phyloP scores from a whole-genome alignment of 2,797 vertebrate genomes.

The Microcaecilia unicolor region DNA sequence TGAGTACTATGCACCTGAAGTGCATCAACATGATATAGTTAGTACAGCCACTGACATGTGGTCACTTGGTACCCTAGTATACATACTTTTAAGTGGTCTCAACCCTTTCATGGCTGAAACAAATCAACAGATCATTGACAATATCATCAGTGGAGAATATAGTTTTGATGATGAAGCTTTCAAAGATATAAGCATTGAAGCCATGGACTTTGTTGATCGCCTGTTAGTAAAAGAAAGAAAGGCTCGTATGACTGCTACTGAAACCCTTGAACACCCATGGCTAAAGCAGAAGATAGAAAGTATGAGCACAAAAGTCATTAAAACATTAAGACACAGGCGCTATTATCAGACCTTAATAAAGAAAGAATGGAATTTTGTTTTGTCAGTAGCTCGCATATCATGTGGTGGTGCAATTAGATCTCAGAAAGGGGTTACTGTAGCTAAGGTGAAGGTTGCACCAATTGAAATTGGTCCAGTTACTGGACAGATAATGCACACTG shows the following conservation, averaged over 20 bases:
- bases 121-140: conserved; percentile 93
- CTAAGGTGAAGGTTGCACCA: conserved; percentile 93
- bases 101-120: conserved; percentile 97
- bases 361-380: conserved; percentile 88
- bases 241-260: conserved; percentile 86
- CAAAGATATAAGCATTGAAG: conserved; percentile 78
- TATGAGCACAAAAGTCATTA: conserved; percentile 74
- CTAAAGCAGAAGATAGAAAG: conserved; percentile 74
- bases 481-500: conserved; percentile 78
- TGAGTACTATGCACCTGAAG: conserved; percentile 91
- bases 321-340: conserved; percentile 81
- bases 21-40: conserved; percentile 91
- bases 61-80: conserved; percentile 86
- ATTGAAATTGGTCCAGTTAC: conserved; percentile 89
- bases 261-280: conserved; percentile 86
- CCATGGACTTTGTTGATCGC: conserved; percentile 90
- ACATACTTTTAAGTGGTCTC: conserved; percentile 85
- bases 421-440: conserved; percentile 80
- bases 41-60: conserved; percentile 94
- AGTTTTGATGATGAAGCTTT: conserved; percentile 93
- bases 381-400: conserved; percentile 86
- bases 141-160: conserved; percentile 89
- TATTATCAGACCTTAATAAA: conserved; percentile 87
- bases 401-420: conserved; percentile 84
- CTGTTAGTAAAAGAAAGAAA: conserved; percentile 92